Evolutionary conservation across 1,140 invertebrate species (phyloP), one percentile per base, ranked within the genome.

Genomic region (Cheumatopsyche charites): DNA sequence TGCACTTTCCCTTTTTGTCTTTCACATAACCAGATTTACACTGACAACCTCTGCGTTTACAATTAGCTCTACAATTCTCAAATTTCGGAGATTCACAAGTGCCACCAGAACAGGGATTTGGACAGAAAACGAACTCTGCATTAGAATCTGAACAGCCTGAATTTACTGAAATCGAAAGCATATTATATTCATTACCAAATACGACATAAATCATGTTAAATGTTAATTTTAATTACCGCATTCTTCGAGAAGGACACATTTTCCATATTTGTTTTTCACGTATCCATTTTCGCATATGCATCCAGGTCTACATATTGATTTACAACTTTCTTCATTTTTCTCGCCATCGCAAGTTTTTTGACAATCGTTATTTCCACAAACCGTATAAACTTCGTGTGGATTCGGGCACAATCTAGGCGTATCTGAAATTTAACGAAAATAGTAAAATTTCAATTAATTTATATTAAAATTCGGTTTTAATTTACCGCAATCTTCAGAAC

Each of bases 201-300:
- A 75, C 74, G 74, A 25, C 74, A 75, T 62, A 70, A 13, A 4
- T 21, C 47, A 13, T 49, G 5, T 5, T 4, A n/a, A 15, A 49
- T 4, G 13, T 5, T 5, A 36, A 36, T 36, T 4, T 9, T 4
- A 36, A 4, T 36, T 25, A 75, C 41, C 26, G 23, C 67, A 68
- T 21, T 68, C 49, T 21, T 52, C n/a, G 3, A 21, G 19, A 12
- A 15, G 26, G 15, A 63, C 23, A 25, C 74, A 75, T 1, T 42
- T 26, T 29, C 74, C 74, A 11, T 47, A 23, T 13, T 7, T 17
- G 41, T 75, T 65, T 36, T 62, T 55, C 29, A 43, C 62, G 66
- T 66, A 75, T 19, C 63, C 69, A 1, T 15, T 12, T 41, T 49
- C 69, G 29, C 73, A 74, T 1, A 63, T 62, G 49, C 73, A 75